Base-by-base conservation (phyloP, 2,113 vertebrate species). In the Eulemur macaco region DNA sequence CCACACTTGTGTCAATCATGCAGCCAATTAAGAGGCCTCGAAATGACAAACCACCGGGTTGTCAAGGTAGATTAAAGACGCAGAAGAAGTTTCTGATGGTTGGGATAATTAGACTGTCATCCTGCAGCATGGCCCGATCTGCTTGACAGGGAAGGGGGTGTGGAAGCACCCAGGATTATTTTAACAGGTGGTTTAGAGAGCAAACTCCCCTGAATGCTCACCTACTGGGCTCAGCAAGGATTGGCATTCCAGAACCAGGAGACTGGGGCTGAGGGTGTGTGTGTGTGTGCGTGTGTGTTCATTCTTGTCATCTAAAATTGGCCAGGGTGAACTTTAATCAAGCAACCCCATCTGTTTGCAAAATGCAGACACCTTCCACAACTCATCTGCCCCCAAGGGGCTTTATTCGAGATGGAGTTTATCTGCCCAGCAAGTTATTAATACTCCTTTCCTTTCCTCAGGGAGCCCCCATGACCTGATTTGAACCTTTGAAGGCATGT, bases 21-120 rank as follows among this genome's bases (percentile, higher is more conserved):
- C 39, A 96, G 96, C 96, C 97, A 97, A 97, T 98, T 98, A 97
- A 95, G 94, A 96, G 84, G 74, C 91, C 97, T 96, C 4, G 3
- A 34, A 95, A 68, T 96, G 97, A 96, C 96, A 97, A 97, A 66
- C 86, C 86, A 74, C 47, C 0, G 0, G 80, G 86, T 95, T 93
- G 76, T 93, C 97, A 96, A 95, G 83, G 89, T 95, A 89, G 47
- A 52, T 95, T 81, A 91, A 94, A 97, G 94, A 89, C 39, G 80
- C 45, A 52, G 92, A 81, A 86, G 94, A 81, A 50, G 73, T 84
- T 94, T 91, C 94, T 97, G 97, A 94, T 82, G 47, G 56, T 86
- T 95, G 86, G 15, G 27, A 95, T 93, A 94, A 97, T 97, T 77
- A 97, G 89, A 76, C 68, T 81, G 91, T 95, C 91, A 96, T 31